Base-by-base conservation (phyloP, 1,140 invertebrate species). In the Drosophila pallidifrons region DNA sequence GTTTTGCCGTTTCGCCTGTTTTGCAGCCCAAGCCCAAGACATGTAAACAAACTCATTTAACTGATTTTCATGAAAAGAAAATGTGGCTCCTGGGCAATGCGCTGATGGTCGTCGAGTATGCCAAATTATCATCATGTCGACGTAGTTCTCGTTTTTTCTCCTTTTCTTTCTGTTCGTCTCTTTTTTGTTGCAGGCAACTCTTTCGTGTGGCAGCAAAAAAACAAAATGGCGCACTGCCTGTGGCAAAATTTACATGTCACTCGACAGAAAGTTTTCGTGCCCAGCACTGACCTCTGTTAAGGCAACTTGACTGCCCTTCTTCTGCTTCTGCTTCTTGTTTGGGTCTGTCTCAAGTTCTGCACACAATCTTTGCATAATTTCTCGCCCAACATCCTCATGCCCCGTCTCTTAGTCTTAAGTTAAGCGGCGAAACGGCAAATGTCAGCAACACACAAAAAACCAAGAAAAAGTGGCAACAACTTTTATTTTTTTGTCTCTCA, bases 21-120 rank as follows among this genome's bases (percentile, higher is more conserved):
- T 35, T 54, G 7, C 52, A 41, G 45, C 46, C 67, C 64, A 78
- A 47, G 20, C 20, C 71, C 49, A 67, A 74, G 74, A 82, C 77
- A 85, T 89, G 85, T 85, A 89, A 89, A 89, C 85, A 89, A 89
- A 89, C 85, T 89, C 81, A 89, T 89, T 89, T 89, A 89, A 89
- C 85, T 89, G 85, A 89, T 89, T 89, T 88, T 81, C 80, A 83
- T 77, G 77, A 83, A 82, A 25, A 63, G 80, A 82, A 82, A 87
- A 83, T 82, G 82, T 82, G 83, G 83, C 82, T 88, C 76, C 77
- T 82, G 82, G 83, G 80, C 80, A 83, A 72, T 66, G 66, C 43
- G 32, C 35, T 57, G 73, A 64, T 52, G 64, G 66, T 35, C 54
- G 46, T 28, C 51, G 66, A 58, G 59, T 63, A 71, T 55, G 68